phyloP scores from a whole-genome alignment of 1,140 invertebrate genomes.

The Anastatus disparis region DNA sequence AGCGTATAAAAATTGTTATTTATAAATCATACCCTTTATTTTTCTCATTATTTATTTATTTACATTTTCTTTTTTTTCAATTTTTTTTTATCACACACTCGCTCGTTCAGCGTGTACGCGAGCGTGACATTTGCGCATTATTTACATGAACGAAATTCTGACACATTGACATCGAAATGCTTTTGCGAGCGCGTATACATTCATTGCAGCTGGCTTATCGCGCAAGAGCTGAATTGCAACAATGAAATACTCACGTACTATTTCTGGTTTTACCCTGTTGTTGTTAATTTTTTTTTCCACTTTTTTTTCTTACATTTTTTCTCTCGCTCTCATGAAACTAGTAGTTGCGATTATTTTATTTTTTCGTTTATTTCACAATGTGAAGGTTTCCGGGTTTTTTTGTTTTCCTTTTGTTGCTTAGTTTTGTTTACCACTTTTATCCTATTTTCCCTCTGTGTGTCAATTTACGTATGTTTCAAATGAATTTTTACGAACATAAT shows the following conservation, averaged over 20 bases:
- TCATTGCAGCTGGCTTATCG: background rate
- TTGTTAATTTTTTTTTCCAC: conserved; percentile 1
- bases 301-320: background rate
- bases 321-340: background rate
- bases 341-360: too few relatives aligned
- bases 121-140: background rate
- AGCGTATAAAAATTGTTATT: background rate
- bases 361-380: too few relatives aligned
- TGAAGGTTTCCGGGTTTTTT: too few relatives aligned
- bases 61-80: background rate
- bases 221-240: conserved; percentile 4
- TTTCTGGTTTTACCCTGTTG: too few relatives aligned
- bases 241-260: background rate
- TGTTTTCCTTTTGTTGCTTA: too few relatives aligned
- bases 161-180: conserved; percentile 18
- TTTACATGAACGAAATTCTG: background rate
- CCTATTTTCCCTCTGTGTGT: too few relatives aligned
- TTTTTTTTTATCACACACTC: background rate
- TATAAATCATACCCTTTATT: background rate
- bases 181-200: too few relatives aligned
- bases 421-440: too few relatives aligned
- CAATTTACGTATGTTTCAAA: too few relatives aligned
- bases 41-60: background rate
- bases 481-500: too few relatives aligned
- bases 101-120: background rate